These are phyloP conservation scores for Sebastes trivittatus DNA, from an alignment of 2,797 vertebrate genomes.

Conservation along the genomic window DNA sequence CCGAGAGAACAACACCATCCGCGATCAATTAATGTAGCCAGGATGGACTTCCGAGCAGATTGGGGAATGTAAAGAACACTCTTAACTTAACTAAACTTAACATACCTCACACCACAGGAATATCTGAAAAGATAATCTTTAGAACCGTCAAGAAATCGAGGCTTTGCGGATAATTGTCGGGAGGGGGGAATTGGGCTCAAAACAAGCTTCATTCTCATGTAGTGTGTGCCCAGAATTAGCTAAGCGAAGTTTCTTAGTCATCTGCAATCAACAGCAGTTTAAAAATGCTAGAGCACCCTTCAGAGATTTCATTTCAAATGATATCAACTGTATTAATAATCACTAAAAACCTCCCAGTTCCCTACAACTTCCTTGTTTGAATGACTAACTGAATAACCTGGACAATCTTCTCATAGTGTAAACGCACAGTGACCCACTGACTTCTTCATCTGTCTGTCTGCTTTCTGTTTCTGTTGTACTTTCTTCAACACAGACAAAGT, in stretches of 20 bases:
- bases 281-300: neutral
- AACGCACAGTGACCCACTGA: neutral
- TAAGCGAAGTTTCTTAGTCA: neutral
- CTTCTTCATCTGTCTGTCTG: neutral
- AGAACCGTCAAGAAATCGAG: no score
- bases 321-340: neutral
- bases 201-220: no score
- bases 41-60: no score
- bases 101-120: no score
- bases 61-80: no score
- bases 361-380: neutral
- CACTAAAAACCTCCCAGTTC: neutral
- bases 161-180: no score
- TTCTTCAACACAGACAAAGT: neutral
- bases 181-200: no score
- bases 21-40: no score
- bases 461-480: constrained; percentile 4
- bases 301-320: neutral
- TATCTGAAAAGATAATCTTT: no score
- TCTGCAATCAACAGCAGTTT: neutral
- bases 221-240: neutral
- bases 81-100: no score
- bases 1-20: no score
- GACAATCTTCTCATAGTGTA: neutral
- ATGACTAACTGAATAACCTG: neutral